These are phyloP conservation scores for Falcunculus frontatus DNA, from an alignment of 2,113 vertebrate species.

Conservation along the genomic window DNA sequence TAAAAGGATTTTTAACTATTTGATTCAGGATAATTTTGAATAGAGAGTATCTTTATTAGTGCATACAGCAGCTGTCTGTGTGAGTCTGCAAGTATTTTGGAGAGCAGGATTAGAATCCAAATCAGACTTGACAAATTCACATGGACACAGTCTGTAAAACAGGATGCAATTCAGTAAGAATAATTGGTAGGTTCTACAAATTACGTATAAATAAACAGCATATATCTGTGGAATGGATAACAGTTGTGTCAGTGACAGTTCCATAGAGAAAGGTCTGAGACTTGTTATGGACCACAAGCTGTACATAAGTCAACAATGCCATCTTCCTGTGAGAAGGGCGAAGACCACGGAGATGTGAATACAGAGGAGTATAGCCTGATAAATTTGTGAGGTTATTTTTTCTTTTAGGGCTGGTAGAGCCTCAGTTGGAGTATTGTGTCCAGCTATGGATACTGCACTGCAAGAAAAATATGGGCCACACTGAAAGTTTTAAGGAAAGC, in stretches of 20 bases:
- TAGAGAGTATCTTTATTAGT: background rate
- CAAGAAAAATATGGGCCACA: background rate
- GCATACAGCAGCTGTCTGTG: background rate
- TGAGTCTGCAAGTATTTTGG: background rate
- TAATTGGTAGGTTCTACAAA: background rate
- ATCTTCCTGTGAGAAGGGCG: constrained; percentile 43
- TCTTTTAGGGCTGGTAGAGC: background rate
- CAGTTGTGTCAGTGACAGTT: background rate
- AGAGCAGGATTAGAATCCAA: background rate
- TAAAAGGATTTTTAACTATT: background rate
- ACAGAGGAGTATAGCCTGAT: background rate
- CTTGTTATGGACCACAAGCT: background rate
- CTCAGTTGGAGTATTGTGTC: background rate
- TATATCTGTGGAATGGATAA: background rate
- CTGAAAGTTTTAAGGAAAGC: background rate
- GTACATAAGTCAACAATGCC: constrained; percentile 12
- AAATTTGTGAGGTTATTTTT: background rate
- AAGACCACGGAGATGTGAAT: background rate
- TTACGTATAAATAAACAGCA: background rate
- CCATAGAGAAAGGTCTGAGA: background rate
- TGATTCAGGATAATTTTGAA: background rate
- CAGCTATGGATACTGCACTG: background rate
- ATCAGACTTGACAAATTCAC: background rate
- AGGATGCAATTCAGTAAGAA: background rate
- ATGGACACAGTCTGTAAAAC: background rate